Percentiles rank a stretch among this genome's conserved stretches.
These are phyloP conservation scores for Augochlora pura DNA, from an alignment of 1,140 invertebrate species.

Conservation along the genomic window DNA sequence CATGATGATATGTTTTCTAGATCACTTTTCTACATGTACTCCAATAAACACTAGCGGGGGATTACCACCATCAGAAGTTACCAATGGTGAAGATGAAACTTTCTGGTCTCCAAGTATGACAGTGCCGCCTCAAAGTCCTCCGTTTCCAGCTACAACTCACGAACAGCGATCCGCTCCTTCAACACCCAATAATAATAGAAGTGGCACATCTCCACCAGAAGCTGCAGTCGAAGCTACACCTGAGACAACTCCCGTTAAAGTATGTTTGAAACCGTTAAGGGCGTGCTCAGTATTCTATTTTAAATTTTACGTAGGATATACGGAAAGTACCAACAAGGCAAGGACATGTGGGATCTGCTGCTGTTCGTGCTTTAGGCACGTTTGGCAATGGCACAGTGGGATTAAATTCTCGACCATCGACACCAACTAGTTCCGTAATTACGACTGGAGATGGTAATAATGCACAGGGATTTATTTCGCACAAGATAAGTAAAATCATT, in stretches of 20 bases:
- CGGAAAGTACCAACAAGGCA: slow-evolving; percentile 73
- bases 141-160: slow-evolving; percentile 64
- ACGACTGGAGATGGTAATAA: slow-evolving; percentile 52
- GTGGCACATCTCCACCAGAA: slow-evolving; percentile 86
- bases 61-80: slow-evolving; percentile 48
- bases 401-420: slow-evolving; percentile 74
- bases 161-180: slow-evolving; percentile 75
- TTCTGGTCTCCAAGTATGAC: slow-evolving; percentile 79
- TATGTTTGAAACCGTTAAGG: slow-evolving; percentile 60
- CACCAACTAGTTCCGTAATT: slow-evolving; percentile 60
- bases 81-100: slow-evolving; percentile 71
- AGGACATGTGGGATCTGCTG: slow-evolving; percentile 81
- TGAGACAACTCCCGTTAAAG: slow-evolving; percentile 92
- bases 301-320: slow-evolving; percentile 69
- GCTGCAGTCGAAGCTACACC: slow-evolving; percentile 93
- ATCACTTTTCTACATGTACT: slow-evolving; percentile 68
- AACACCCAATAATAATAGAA: slow-evolving; percentile 74
- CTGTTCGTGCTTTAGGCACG: slow-evolving; percentile 83
- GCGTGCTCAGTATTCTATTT: background rate
- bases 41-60: slow-evolving; percentile 61
- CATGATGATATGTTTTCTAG: slow-evolving; percentile 38
- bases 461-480: slow-evolving; percentile 62
- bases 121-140: slow-evolving; percentile 73
- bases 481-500: slow-evolving; percentile 74
- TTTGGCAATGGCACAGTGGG: slow-evolving; percentile 75